Base-by-base conservation (phyloP, 53 echinoderm and acorn worm species). In the Astropecten irregularis region DNA sequence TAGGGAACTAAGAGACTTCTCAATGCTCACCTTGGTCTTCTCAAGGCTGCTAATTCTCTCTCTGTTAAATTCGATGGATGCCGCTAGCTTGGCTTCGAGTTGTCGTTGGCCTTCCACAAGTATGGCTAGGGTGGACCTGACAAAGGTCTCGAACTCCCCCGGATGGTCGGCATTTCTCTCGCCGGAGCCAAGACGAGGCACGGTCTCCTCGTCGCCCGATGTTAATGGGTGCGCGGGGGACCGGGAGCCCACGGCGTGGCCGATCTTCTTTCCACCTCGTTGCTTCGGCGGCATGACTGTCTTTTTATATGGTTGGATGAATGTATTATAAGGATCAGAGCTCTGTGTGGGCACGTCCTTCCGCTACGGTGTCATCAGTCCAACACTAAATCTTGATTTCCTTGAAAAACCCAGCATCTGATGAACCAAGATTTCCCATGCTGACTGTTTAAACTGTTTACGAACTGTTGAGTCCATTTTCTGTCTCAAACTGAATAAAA, bases 41-140 rank as follows among this genome's bases (percentile, higher is more conserved):
- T 74, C 54, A 10, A 74, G 46, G 23, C 54, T 18, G 23, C 13
- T 29, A 15, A 55, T 55, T 56, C 74, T 28, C 23, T 74, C 53
- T 21, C 56, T 74, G 16, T 74, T 74, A 28, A 36, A 56, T 11
- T 55, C 56, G 55, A 74, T 74, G 13, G 55, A 53, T n/a, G 54
- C 57, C 20, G 74, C 74, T 2, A 74, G 55, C 38, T 74, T 74
- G 11, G 22, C 13, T 32, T 55, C 74, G 14, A 74, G 57, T 55
- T 74, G 74, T 20, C 54, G 35, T 74, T 74, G 55, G 21, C 74
- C 74, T 3, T 74, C 55, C 9, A 54, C 56, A 32, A 74, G 18
- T 29, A 34, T 74, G 57, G 53, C 10, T n/a, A 74, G 25, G 28
- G 74, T 36, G 16, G 74, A 55, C 8, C 74, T 28, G 15, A 74